phyloP scores from a whole-genome alignment of 2,888 invertebrate genomes.

The Synanthedon vespiformis region DNA sequence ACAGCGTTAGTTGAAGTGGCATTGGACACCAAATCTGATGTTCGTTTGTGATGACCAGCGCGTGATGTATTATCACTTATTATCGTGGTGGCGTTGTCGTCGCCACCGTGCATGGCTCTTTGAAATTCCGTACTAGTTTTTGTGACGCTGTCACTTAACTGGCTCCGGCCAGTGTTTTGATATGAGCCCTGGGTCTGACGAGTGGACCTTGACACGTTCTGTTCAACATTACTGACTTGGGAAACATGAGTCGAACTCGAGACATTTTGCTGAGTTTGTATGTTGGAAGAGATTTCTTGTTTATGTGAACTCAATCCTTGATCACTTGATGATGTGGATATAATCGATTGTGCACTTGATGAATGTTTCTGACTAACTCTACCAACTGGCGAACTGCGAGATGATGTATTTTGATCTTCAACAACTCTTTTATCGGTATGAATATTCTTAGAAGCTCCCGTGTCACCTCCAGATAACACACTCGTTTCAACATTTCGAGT shows the following conservation, averaged over 20 bases:
- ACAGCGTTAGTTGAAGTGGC: conserved; percentile 82
- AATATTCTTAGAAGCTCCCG: conserved; percentile 13
- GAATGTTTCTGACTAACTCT: conserved; percentile 24
- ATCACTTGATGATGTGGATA: conserved; percentile 20
- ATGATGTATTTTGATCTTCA: conserved; percentile 9
- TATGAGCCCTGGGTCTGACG: conserved; percentile 34
- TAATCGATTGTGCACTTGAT: conserved; percentile 23
- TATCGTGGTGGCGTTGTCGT: conserved; percentile 16
- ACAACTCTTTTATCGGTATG: conserved; percentile 10
- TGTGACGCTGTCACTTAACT: conserved; percentile 55
- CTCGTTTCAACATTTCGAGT: conserved; percentile 77
- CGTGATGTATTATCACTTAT: conserved; percentile 34
- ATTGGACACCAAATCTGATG: conserved; percentile 79
- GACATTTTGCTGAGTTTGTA: conserved; percentile 17
- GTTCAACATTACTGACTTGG: conserved; percentile 12
- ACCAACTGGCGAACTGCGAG: conserved; percentile 10
- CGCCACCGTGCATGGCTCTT: conserved; percentile 59
- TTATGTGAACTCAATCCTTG: conserved; percentile 18
- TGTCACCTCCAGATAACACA: conserved; percentile 37
- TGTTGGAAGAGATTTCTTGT: conserved; percentile 15
- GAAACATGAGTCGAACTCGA: conserved; percentile 1
- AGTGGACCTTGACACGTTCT: conserved; percentile 29
- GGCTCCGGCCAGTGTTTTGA: conserved; percentile 33
- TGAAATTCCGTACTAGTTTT: conserved; percentile 68
- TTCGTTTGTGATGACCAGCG: conserved; percentile 75